Conservation (phyloP, 2,888 invertebrate genomes). For the Sicus ferrugineus region DNA sequence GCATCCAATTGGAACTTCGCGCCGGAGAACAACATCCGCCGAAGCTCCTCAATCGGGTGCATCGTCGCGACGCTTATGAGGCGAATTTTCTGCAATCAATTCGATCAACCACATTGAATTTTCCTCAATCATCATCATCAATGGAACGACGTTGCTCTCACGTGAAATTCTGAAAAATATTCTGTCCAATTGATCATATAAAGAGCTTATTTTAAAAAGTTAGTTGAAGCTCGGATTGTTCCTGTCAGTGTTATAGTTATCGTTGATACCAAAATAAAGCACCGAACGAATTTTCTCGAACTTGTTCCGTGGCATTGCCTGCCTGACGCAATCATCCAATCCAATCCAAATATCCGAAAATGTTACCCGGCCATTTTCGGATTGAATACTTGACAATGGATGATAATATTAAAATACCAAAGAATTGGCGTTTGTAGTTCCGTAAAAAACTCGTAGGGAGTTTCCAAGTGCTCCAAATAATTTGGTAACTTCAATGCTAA, state of each 20-base stretch:
- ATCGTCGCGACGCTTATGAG: too few species aligned
- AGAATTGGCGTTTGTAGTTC: not conserved
- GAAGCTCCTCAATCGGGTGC: too few species aligned
- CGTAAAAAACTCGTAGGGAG: not conserved
- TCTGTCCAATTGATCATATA: not conserved
- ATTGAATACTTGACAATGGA: constrained; percentile 11
- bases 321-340: not conserved
- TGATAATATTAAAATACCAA: not conserved
- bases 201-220: not conserved
- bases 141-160: not conserved
- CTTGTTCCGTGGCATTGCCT: not conserved
- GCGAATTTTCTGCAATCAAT: too few species aligned
- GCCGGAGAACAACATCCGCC: not conserved
- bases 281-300: not conserved
- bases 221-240: not conserved
- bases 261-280: not conserved
- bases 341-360: constrained; percentile 11
- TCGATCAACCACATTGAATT: not conserved
- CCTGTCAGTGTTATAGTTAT: not conserved
- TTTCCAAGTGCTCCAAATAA: not conserved
- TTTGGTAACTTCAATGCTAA: not conserved
- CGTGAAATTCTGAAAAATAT: not conserved
- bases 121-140: not conserved
- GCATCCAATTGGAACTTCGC: too few species aligned
- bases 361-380: constrained; percentile 18